Base-by-base conservation (phyloP, 2,113 vertebrate genomes). In the Otis tarda region DNA sequence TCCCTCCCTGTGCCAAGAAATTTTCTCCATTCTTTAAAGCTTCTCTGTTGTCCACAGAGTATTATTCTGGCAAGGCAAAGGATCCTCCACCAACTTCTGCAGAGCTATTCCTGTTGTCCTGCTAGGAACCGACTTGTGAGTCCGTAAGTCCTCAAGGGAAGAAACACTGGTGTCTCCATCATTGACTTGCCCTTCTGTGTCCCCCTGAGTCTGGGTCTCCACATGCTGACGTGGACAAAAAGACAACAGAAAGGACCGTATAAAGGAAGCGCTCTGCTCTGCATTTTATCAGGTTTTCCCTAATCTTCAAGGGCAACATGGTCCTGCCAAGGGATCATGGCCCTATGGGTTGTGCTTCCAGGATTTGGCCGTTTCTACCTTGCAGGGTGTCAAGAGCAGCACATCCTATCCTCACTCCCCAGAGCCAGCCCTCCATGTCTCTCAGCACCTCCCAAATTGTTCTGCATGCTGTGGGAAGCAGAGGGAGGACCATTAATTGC, bases 101-200 rank as follows among this genome's bases (percentile, higher is more conserved):
- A 52, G 14, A 70, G 53, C 20, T 75, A 41, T 61, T 83, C n/a
- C 47, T 14, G 2, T 39, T 14, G 5, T 23, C 41, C 57, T 63
- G 11, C 37, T 43, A 20, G 10, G 27, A 89, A 49, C 11, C 7
- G 2, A 6, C 18, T 39, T 69, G 49, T 37, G 28, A 52, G 35
- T 35, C 52, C 2, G 0, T 28, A 45, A 61, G 41, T 45, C 27
- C 35, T 33, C 63, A 71, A 47, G 39, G 4, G 24, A 70, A 8
- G 18, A 81, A 81, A 37, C 0, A 1, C 12, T 77, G 27, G 13
- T 2, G 5, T 21, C 39, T 82, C 16, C 2, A 1, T 17, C 9
- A 57, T 4, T 2, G 0, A 8, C 17, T 56, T 79, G 20, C 30
- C 39, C 24, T 69, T 83, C 63, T 64, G 27, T 9, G 14, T 24